These are phyloP conservation scores for Melanerpes formicivorus DNA, from an alignment of 2,113 vertebrate species.

Conservation along the genomic window DNA sequence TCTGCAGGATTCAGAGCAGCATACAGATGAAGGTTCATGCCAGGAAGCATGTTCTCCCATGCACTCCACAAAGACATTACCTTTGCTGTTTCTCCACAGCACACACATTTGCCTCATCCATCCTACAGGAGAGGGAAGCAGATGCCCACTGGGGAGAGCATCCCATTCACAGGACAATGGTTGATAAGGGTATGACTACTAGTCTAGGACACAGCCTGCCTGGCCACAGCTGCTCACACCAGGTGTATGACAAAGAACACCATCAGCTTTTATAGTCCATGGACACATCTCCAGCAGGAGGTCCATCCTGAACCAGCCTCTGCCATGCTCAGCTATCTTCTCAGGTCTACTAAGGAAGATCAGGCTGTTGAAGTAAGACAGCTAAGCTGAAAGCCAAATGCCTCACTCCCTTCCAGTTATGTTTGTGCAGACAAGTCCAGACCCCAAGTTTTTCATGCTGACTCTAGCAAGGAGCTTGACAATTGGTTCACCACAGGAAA, in stretches of 20 bases:
- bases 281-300: background rate
- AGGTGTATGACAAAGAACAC: background rate
- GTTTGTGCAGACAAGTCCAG: background rate
- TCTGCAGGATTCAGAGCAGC: background rate
- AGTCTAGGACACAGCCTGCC: background rate
- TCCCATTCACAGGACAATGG: background rate
- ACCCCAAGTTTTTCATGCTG: background rate
- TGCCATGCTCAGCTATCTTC: background rate
- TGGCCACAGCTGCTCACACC: background rate
- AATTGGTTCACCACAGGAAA: background rate
- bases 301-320: background rate
- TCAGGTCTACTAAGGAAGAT: background rate
- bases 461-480: background rate
- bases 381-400: background rate
- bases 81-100: background rate
- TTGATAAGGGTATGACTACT: background rate
- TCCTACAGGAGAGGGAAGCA: background rate
- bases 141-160: background rate
- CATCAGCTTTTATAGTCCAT: background rate
- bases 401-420: background rate
- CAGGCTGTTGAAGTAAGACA: background rate
- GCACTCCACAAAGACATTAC: background rate
- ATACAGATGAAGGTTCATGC: accelerated
- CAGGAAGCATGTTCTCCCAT: background rate
- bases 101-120: background rate